These are phyloP conservation scores for Barypeithes pellucidus DNA, from an alignment of 2,888 invertebrate genomes.

Conservation along the genomic window DNA sequence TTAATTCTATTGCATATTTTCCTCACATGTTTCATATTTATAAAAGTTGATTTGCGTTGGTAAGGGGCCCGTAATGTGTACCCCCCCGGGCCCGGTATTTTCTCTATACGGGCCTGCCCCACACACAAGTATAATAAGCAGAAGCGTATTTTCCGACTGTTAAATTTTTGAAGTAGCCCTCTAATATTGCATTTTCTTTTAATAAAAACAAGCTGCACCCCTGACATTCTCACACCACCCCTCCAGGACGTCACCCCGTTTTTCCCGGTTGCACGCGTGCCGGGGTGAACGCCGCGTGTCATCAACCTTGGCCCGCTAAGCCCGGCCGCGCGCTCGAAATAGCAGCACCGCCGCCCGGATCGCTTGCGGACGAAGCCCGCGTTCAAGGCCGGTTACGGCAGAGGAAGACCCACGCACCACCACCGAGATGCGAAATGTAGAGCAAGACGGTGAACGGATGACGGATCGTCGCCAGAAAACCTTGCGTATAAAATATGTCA, in stretches of 20 bases:
- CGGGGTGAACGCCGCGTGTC: constrained; percentile 54
- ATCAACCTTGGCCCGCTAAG: constrained; percentile 52
- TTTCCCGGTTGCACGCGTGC: constrained; percentile 37
- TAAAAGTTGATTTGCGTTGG: too few species aligned
- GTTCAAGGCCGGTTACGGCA: constrained; percentile 33
- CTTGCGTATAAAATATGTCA: too few species aligned
- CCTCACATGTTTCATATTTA: too few species aligned
- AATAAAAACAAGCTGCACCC: background rate
- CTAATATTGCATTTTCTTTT: too few species aligned
- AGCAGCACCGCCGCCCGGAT: constrained; percentile 41
- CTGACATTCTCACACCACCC: background rate
- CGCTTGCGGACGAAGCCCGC: constrained; percentile 40
- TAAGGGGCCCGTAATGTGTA: too few species aligned
- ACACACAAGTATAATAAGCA: too few species aligned
- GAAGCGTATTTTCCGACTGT: too few species aligned
- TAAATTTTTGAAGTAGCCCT: too few species aligned
- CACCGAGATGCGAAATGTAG: constrained; percentile 23
- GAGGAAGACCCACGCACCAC: constrained; percentile 2
- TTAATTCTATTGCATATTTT: too few species aligned
- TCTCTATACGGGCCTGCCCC: too few species aligned
- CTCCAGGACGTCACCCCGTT: constrained; percentile 7
- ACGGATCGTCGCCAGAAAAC: too few species aligned
- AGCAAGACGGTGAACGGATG: background rate
- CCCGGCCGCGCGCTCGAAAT: constrained; percentile 18
- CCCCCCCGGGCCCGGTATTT: too few species aligned